A percentile compares a stretch with the other conserved stretches of the same genome.
These are phyloP conservation scores for Myocastor coypus DNA, from an alignment of 2,113 vertebrate species.

Conservation along the genomic window DNA sequence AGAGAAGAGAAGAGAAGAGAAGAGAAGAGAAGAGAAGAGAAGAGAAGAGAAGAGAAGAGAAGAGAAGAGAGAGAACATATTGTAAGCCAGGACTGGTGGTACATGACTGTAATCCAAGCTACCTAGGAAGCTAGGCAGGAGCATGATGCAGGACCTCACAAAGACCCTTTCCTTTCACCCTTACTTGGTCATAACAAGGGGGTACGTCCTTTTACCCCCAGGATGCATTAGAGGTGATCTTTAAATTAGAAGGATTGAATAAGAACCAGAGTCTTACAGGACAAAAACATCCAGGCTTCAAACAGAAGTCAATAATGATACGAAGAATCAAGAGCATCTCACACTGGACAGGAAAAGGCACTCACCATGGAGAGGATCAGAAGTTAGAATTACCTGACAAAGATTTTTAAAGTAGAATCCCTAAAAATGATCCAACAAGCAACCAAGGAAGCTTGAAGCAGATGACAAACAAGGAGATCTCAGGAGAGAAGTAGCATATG, in stretches of 20 bases:
- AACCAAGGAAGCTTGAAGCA: not conserved
- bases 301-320: not conserved
- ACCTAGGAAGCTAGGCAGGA: too few species aligned
- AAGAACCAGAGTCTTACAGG: not conserved
- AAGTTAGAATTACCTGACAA: not conserved
- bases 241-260: not conserved
- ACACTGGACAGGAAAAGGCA: not conserved
- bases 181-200: not conserved
- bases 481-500: not conserved
- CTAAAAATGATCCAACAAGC: not conserved
- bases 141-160: too few species aligned
- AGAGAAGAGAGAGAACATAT: too few species aligned
- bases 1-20: too few species aligned
- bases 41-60: too few species aligned
- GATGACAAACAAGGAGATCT: not conserved
- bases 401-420: not conserved
- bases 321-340: not conserved
- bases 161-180: not conserved
- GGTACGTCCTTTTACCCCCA: not conserved
- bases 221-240: not conserved
- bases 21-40: too few species aligned
- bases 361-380: not conserved
- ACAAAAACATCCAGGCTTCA: not conserved
- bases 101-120: too few species aligned
- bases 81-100: too few species aligned